phyloP scores from a whole-genome alignment of 2,888 invertebrate species.

The Candidula unifasciata region DNA sequence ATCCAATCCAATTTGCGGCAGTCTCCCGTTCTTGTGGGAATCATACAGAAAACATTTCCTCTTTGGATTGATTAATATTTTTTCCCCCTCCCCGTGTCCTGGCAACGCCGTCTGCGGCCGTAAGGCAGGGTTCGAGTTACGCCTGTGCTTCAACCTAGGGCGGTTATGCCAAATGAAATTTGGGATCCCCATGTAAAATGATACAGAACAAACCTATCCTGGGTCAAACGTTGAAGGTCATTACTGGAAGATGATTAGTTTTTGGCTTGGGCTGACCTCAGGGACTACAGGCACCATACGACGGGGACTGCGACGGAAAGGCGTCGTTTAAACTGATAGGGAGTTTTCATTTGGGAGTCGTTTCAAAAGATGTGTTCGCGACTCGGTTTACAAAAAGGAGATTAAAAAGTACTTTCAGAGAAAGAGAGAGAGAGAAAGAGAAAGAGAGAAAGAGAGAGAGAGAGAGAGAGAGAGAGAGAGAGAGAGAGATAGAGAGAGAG shows the following conservation, averaged over 20 bases:
- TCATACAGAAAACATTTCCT: slow-evolving; percentile 20
- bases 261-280: background rate
- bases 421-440: no score
- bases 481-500: background rate
- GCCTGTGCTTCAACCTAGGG: slow-evolving; percentile 1
- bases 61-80: slow-evolving; percentile 12
- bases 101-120: slow-evolving; percentile 38
- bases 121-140: slow-evolving; percentile 22
- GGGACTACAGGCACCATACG: background rate
- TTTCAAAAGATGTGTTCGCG: no score
- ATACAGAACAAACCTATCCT: slow-evolving; percentile 34
- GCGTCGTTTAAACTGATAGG: no score
- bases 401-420: no score
- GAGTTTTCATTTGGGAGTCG: no score
- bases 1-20: background rate
- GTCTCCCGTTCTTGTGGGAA: background rate
- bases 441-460: background rate
- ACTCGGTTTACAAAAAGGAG: no score
- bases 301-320: background rate
- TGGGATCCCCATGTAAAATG: slow-evolving; percentile 25
- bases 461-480: slow-evolving; percentile 7
- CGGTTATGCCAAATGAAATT: slow-evolving; percentile 36
- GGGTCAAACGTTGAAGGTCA: slow-evolving; percentile 34
- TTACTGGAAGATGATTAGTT: slow-evolving; percentile 23
- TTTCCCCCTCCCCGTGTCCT: background rate